A percentile compares a stretch with the other conserved stretches of the same genome.
Evolutionary conservation across 23 tunicate genomes (phyloP).

Genomic region (Pegea sp.): DNA sequence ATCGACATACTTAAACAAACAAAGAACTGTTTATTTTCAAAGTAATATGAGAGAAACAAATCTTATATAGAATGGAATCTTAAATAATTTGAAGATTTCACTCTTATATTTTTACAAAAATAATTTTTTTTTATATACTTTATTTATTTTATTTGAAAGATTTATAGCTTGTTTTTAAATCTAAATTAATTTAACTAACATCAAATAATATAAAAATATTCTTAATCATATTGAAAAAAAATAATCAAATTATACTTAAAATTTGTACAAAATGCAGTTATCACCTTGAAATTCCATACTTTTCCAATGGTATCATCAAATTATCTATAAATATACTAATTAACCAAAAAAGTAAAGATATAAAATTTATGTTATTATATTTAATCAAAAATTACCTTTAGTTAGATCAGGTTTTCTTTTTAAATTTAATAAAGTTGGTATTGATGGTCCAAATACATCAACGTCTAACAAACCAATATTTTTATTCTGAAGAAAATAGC

Average conservation of each 20-base stretch:
- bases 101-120: too few relatives aligned
- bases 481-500: too few relatives aligned
- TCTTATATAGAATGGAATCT: too few relatives aligned
- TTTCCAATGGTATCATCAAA: slow-evolving; percentile 21
- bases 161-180: too few relatives aligned
- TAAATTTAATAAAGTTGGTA: slow-evolving; percentile 33
- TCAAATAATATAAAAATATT: too few relatives aligned
- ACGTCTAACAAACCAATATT: slow-evolving; percentile 37
- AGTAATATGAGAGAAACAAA: not conserved
- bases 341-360: not conserved
- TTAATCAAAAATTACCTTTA: slow-evolving; percentile 30
- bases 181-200: too few relatives aligned
- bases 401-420: slow-evolving; percentile 24
- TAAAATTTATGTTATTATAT: not conserved
- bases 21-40: not conserved
- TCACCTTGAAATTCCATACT: slow-evolving; percentile 18
- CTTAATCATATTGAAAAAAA: too few relatives aligned
- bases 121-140: too few relatives aligned
- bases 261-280: too few relatives aligned
- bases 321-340: slow-evolving; percentile 8
- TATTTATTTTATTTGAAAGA: too few relatives aligned
- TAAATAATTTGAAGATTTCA: too few relatives aligned
- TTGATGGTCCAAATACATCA: slow-evolving; percentile 53
- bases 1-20: slow-evolving; percentile 34
- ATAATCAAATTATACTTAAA: too few relatives aligned